Evolutionary conservation across 1,140 invertebrate genomes (phyloP), one percentile per base, ranked within the genome.

Genomic region (Lasioglossum albipes): DNA sequence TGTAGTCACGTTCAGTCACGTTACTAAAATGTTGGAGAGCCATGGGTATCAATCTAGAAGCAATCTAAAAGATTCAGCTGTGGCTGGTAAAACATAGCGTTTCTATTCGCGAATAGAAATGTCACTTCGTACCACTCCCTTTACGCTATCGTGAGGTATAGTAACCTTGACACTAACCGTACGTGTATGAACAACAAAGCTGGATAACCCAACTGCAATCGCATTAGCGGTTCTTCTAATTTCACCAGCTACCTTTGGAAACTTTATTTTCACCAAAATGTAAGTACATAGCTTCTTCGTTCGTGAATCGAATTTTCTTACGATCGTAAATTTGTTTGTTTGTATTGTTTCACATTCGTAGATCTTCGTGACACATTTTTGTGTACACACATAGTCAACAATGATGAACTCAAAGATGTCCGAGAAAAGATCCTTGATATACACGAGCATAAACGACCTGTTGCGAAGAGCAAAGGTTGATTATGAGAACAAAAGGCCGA

Each of bases 401-500:
- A 49, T 20, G 59, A 13, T 22, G 20, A 59, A 20, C 7, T 2
- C 12, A 3, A 59, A 5, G 59, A 81, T 85, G 79, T 70, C 82
- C 7, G n/a, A 61, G 5, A 62, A 49, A 57, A 9, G 7, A 2
- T 10, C 59, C 2, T 42, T 85, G 13, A 49, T 0, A 2, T 86
- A 67, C 16, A 77, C 61, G 0, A 54, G 31, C 4, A 22, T 89
- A 31, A 67, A 79, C 0, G 81, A 88, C 7, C 67, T 91, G 2
- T 57, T 78, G 27, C 20, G 74, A 41, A 68, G 36, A 18, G 62
- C 84, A 0, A 83, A 65, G 9, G n/a, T 91, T 0, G 68, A 85
- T 78, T 86, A 85, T 1, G 27, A 0, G 4, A 59, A 72, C 7
- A 87, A 78, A 41, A 88, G 72, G 2, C 81, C 87, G 2, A 45